Percentiles rank a stretch among this genome's conserved stretches.
phyloP scores from a whole-genome alignment of 2,797 vertebrate species.

The Rhinophrynus dorsalis region DNA sequence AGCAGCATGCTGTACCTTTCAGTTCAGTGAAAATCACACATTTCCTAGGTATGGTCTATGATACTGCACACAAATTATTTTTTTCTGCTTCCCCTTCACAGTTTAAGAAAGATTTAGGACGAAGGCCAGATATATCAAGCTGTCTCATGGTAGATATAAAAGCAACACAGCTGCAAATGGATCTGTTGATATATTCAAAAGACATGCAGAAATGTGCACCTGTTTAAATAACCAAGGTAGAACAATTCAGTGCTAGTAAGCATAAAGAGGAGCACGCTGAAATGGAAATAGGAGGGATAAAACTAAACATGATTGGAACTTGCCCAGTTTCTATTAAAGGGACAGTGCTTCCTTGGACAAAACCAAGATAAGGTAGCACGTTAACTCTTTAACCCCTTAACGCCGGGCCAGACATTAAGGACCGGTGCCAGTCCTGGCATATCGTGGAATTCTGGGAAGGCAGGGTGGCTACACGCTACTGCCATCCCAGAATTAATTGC shows the following conservation, averaged over 20 bases:
- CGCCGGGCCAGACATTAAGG: too few relatives aligned
- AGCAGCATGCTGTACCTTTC: not conserved
- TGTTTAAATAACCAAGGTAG: constrained; percentile 27
- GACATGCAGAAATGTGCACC: constrained; percentile 16
- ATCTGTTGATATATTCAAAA: constrained; percentile 42
- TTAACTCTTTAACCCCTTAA: too few relatives aligned
- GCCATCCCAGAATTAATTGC: too few relatives aligned
- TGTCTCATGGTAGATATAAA: constrained; percentile 38
- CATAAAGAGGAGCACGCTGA: not conserved
- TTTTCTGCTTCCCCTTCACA: constrained; percentile 4
- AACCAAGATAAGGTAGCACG: too few relatives aligned
- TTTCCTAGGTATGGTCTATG: not conserved
- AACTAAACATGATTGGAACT: too few relatives aligned
- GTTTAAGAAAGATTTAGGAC: constrained; percentile 41
- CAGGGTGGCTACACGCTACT: too few relatives aligned
- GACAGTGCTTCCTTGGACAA: too few relatives aligned
- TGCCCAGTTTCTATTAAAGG: too few relatives aligned
- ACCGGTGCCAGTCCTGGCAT: too few relatives aligned
- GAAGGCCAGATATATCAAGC: constrained; percentile 36
- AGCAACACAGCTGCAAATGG: constrained; percentile 25
- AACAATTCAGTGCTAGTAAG: not conserved
- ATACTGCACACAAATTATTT: constrained; percentile 2
- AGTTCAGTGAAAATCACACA: not conserved
- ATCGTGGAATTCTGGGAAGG: too few relatives aligned
- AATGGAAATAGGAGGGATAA: too few relatives aligned